phyloP scores from a whole-genome alignment of 2,113 vertebrate species.

The Zapus hudsonius region DNA sequence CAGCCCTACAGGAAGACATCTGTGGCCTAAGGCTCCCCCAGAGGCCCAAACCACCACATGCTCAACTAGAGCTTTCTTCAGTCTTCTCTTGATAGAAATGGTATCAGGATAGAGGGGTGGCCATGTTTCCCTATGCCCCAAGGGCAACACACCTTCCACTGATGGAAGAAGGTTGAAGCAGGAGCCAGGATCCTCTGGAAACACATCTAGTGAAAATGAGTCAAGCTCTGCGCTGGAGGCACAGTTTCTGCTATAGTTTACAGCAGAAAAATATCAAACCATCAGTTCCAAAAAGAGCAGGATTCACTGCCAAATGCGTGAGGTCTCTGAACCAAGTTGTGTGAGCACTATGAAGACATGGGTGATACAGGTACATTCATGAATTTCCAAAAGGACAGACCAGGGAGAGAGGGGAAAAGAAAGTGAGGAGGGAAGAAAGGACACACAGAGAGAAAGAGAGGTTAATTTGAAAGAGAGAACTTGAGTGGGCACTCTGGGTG shows the following conservation, averaged over 20 bases:
- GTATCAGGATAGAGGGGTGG: not conserved
- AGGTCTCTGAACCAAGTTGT: not conserved
- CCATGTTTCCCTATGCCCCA: not conserved
- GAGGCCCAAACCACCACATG: not conserved
- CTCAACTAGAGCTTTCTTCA: no score
- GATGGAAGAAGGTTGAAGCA: not conserved
- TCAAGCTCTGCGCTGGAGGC: not conserved
- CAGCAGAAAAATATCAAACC: not conserved
- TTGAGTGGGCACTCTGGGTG: not conserved
- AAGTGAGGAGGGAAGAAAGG: not conserved
- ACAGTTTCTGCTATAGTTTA: not conserved
- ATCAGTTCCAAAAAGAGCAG: not conserved
- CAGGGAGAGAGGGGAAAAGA: not conserved
- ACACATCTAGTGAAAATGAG: not conserved
- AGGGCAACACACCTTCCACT: accelerated
- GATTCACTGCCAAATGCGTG: not conserved
- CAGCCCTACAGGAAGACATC: no score
- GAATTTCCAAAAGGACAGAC: not conserved
- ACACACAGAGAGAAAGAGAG: not conserved
- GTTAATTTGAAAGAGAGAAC: not conserved
- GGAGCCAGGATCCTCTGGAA: not conserved
- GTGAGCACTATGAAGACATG: no score
- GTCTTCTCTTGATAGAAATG: accelerated
- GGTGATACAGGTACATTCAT: not conserved
- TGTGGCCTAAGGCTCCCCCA: no score